Evolutionary conservation across 2,113 vertebrate genomes (phyloP).

Genomic region (Numida meleagris): DNA sequence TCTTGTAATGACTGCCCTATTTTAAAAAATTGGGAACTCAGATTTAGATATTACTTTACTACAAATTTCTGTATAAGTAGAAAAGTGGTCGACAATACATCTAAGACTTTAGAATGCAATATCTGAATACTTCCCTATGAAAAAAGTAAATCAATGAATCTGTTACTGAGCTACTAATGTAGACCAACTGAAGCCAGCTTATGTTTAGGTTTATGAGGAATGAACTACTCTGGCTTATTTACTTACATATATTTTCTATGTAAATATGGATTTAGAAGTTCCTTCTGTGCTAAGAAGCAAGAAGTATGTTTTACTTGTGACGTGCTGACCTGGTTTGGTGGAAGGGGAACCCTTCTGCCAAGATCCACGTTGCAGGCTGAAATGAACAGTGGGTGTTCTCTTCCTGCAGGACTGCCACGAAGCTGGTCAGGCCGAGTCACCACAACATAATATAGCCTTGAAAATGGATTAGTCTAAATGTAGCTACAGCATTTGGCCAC

Average conservation of each 20-base stretch:
- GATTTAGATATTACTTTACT: background rate
- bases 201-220: background rate
- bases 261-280: background rate
- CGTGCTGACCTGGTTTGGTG: background rate
- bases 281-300: background rate
- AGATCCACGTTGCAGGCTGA: background rate
- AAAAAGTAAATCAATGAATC: background rate
- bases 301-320: background rate
- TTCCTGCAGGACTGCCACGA: background rate
- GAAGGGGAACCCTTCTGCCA: background rate
- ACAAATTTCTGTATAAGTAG: background rate
- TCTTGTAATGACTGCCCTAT: background rate
- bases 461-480: constrained; percentile 2
- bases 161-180: background rate
- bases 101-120: background rate
- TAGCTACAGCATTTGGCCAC: background rate
- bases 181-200: background rate
- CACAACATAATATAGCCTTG: background rate
- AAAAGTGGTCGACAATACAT: background rate
- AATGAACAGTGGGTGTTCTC: background rate
- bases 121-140: background rate
- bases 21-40: background rate
- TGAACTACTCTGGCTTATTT: background rate
- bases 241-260: background rate
- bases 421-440: background rate